Evolutionary conservation across 2,113 vertebrate genomes (phyloP), one percentile per base, ranked within the genome.

Genomic region (human (Homo sapiens)): DNA sequence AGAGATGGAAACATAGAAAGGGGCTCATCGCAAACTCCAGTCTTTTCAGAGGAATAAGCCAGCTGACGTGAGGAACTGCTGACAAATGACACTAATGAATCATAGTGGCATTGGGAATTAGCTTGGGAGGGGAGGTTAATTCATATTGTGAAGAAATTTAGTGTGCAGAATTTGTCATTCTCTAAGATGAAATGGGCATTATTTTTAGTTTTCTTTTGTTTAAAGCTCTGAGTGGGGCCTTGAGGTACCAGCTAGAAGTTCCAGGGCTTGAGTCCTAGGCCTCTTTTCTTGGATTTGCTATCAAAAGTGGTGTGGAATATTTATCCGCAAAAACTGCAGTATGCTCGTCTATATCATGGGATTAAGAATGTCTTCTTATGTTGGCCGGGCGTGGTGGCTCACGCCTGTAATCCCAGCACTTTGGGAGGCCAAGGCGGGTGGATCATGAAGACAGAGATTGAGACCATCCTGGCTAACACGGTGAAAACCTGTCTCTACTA

Each of bases 341-440:
- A 5, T 50, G 35, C 4, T 75, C 12, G 2, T 22, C 2, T 4
- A 2, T 14, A 6, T 14, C 10, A 5, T 8, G 3, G 23, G 8
- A 13, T 18, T 43, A 8, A 25, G 3, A 23, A 22, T 40, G 50
- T 10, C 23, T 93, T 70, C 6, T 16, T 82, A 55, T 55, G 17
- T 55, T 55, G 52, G 17, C 52, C 17, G 0, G 52, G 17, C 0
- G 0, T 0, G 17, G 17, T 55, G 52, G 52, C 52, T 55, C 52
- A 55, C 6, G 6, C 17, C 52, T 55, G 52, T 55, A 55, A 7
- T 55, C 17, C 1, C 52, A 55, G 52, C 52, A 55, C 17, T 55
- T 55, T 20, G 52, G 52, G 17, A 55, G 17, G 52, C 52, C 52
- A 18, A 55, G 2, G 17, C 0, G 17, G 17, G 52, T 1, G 2